A percentile compares a stretch with the other conserved stretches of the same genome.
Conservation (phyloP, 2,888 invertebrate genomes). For the Petrolisthes manimaculis region DNA sequence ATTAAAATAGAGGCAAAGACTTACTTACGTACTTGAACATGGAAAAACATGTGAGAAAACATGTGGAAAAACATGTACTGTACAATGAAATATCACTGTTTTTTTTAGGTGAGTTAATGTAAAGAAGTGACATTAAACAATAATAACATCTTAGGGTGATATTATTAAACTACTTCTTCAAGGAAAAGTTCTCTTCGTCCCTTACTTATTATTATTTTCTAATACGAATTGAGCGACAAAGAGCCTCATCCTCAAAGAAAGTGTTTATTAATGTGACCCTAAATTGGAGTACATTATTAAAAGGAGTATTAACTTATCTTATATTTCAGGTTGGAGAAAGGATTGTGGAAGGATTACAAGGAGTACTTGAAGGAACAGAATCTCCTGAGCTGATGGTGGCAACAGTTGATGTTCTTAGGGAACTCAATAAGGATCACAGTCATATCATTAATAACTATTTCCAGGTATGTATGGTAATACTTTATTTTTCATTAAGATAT, state of each 20-base stretch:
- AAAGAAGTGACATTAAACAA: neutral
- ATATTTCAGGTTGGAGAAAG: constrained; percentile 48
- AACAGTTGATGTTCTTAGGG: constrained; percentile 84
- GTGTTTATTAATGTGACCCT: constrained; percentile 6
- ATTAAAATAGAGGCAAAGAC: neutral
- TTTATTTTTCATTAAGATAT: neutral
- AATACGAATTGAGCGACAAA: neutral
- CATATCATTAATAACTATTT: constrained; percentile 80
- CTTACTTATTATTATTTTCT: neutral
- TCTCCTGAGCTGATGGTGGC: constrained; percentile 83
- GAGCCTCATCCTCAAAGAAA: neutral
- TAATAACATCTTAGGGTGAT: neutral
- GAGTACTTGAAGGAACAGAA: constrained; percentile 86
- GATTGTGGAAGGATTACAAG: constrained; percentile 79
- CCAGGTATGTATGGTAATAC: constrained; percentile 70
- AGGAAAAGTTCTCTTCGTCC: too few relatives aligned
- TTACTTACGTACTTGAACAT: neutral
- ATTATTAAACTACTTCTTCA: too few relatives aligned
- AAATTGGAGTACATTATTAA: neutral
- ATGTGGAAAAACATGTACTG: too few relatives aligned
- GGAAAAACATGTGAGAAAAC: too few relatives aligned
- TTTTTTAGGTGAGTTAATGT: neutral
- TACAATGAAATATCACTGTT: neutral
- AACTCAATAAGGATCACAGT: constrained; percentile 83
- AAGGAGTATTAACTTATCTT: neutral